A percentile compares a stretch with the other conserved stretches of the same genome.
Evolutionary conservation across 2,113 vertebrate genomes (phyloP).

Genomic region (Caranx ignobilis): DNA sequence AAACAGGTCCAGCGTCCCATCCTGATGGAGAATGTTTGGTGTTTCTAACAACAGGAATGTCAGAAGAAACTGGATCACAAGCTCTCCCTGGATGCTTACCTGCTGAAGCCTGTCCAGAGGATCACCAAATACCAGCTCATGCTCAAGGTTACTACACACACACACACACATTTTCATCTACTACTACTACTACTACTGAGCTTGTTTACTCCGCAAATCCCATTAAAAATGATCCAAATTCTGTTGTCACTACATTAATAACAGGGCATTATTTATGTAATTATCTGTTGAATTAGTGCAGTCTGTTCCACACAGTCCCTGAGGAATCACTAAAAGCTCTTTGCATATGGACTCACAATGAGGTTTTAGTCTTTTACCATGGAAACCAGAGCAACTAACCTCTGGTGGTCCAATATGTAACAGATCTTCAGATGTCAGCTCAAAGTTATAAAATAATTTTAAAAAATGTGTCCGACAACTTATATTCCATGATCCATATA

Average conservation of each 20-base stretch:
- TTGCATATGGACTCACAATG: neutral
- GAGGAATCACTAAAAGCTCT: neutral
- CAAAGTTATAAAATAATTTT: too few relatives aligned
- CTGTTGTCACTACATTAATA: conserved; percentile 16
- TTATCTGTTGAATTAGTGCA: neutral
- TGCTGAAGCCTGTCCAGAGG: conserved; percentile 93
- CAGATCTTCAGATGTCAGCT: too few relatives aligned
- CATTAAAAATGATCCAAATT: neutral
- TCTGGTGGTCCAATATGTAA: too few relatives aligned
- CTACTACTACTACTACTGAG: too few relatives aligned
- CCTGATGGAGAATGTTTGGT: conserved; percentile 5
- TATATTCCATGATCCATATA: too few relatives aligned
- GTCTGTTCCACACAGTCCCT: neutral
- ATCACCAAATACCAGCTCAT: conserved; percentile 95
- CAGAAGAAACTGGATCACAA: conserved; percentile 94
- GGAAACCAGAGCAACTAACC: too few relatives aligned
- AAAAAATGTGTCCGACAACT: too few relatives aligned
- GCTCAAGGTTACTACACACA: conserved; percentile 84
- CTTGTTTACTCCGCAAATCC: neutral
- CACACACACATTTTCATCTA: neutral
- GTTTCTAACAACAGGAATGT: conserved; percentile 82
- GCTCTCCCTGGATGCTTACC: conserved; percentile 92
- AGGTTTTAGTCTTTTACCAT: neutral
- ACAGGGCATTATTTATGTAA: neutral
- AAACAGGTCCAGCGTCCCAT: neutral